A percentile compares a stretch with the other conserved stretches of the same genome.
These are phyloP conservation scores for Mellivora capensis DNA, from an alignment of 2,113 vertebrate species.

Conservation along the genomic window DNA sequence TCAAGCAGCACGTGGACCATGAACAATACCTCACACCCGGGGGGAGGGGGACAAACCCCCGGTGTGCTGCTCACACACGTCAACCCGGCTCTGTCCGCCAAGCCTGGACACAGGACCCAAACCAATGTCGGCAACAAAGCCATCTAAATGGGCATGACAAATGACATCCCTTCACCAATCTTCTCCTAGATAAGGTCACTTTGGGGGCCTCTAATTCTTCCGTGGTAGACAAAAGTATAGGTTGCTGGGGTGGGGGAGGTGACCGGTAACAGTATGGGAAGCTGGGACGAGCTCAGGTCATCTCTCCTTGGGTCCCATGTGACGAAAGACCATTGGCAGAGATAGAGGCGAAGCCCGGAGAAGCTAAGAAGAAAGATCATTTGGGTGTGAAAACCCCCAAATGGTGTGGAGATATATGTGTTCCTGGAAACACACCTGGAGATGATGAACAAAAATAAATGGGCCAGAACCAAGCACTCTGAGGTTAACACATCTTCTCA, in stretches of 20 bases:
- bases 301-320: not conserved
- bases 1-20: not conserved
- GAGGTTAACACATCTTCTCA: not conserved
- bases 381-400: not conserved
- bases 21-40: not conserved
- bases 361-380: not conserved
- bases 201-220: not conserved
- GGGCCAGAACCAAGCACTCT: not conserved
- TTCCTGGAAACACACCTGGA: not conserved
- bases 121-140: not conserved
- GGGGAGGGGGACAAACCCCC: not conserved
- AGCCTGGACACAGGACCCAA: not conserved
- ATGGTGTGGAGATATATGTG: not conserved
- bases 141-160: not conserved
- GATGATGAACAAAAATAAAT: not conserved
- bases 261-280: not conserved
- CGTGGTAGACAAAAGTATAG: not conserved
- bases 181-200: not conserved
- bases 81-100: not conserved
- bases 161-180: not conserved
- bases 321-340: not conserved
- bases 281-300: not conserved
- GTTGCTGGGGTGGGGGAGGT: not conserved
- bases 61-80: not conserved
- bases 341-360: not conserved